Evolutionary conservation across 2,113 vertebrate genomes (phyloP), one percentile per base, ranked within the genome.

Genomic region (Callorhinus ursinus): DNA sequence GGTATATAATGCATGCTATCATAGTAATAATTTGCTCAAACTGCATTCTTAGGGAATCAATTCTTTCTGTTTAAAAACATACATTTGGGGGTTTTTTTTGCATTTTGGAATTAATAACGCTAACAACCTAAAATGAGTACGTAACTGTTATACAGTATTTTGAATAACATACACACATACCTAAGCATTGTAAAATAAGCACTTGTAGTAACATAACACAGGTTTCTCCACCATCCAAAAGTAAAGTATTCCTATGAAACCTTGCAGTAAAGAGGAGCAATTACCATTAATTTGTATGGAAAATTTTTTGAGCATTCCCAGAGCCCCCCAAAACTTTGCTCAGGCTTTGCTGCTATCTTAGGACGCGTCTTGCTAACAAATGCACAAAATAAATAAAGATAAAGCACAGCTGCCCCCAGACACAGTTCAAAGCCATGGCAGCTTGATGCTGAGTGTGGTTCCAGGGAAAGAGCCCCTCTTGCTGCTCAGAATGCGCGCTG

Each of bases 1-100:
- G 28, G 14, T 59, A 88, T 46, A 67, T 51, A 81, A 93, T 55
- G 71, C 15, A 79, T 31, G 28, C 51, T 83, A 86, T 49, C 63
- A 93, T 88, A 76, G n/a, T 72, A 94, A 8, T 92, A 65, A 92
- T 93, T 81, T 91, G 55, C 28, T 94, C 31, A 85, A 97, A 91
- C 14, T 89, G 63, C 26, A 94, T 93, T 97, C 31, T 89, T 39
- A 94, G 31, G 7, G 26, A 88, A 95, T 80, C 22, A 86, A 53
- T 69, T 96, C 5, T 93, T 88, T 88, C 57, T 59, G 63, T 21
- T 93, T 93, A 91, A 84, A 82, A 94, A 96, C 12, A 89, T 72
- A 59, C 15, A 80, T 69, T 93, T 67, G 33, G 82, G 33, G 42
- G 10, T 10, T 63, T 39, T n/a, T 14, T 63, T 39, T 89, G 53